These are phyloP conservation scores for Alloscopus bannaensis DNA, from an alignment of 2,888 invertebrate genomes.

Conservation along the genomic window DNA sequence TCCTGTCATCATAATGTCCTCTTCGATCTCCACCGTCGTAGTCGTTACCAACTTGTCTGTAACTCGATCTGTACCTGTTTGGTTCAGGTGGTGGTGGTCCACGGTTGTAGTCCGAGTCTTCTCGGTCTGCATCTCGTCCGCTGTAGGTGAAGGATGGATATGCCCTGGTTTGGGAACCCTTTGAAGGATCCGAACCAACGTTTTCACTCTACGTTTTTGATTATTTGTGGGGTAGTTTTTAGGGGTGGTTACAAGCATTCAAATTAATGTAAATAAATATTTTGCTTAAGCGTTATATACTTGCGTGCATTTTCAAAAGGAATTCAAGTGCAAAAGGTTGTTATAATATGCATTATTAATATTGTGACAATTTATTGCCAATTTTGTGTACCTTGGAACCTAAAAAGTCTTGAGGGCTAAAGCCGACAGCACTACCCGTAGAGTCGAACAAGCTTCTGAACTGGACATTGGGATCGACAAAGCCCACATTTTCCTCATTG, in stretches of 20 bases:
- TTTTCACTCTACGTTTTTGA: conserved; percentile 63
- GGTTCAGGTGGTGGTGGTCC: conserved; percentile 29
- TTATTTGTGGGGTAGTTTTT: too few relatives aligned
- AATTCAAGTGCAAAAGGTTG: too few relatives aligned
- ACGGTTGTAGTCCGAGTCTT: conserved; percentile 12
- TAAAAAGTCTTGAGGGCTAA: conserved; percentile 75
- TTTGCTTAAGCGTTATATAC: too few relatives aligned
- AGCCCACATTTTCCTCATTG: conserved; percentile 72
- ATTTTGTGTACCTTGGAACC: conserved; percentile 65
- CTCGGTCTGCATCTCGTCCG: conserved; percentile 60
- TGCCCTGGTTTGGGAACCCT: conserved; percentile 71
- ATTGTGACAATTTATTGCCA: neutral
- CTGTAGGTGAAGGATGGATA: conserved; percentile 72
- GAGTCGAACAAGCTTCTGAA: conserved; percentile 74
- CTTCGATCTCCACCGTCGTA: conserved; percentile 25
- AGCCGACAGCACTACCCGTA: conserved; percentile 72
- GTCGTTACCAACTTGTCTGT: conserved; percentile 66
- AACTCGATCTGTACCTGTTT: conserved; percentile 69
- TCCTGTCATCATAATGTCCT: conserved; percentile 51
- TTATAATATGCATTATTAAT: too few relatives aligned
- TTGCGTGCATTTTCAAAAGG: too few relatives aligned
- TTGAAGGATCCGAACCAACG: conserved; percentile 66
- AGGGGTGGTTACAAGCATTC: too few relatives aligned
- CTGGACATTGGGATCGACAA: conserved; percentile 73
- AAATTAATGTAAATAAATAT: too few relatives aligned